A percentile compares a stretch with the other conserved stretches of the same genome.
phyloP scores from a whole-genome alignment of 1,140 invertebrate genomes.

The Orius insidiosus region DNA sequence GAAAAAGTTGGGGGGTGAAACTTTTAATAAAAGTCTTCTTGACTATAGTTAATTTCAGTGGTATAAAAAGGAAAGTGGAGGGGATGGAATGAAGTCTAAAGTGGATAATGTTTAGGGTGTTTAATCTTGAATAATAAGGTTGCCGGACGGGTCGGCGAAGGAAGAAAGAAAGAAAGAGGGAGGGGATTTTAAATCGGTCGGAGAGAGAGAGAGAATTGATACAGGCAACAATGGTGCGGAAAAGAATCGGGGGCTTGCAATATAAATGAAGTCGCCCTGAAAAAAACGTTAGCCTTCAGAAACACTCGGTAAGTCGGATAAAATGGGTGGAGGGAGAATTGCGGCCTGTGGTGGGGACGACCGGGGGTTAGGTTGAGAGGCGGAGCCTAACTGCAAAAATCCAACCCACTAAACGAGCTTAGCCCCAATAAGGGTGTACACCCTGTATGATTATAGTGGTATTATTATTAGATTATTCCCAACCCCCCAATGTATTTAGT shows the following conservation, averaged over 20 bases:
- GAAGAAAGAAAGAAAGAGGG: background rate
- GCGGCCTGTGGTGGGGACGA: background rate
- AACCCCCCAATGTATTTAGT: constrained; percentile 14
- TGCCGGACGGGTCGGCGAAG: background rate
- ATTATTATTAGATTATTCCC: constrained; percentile 18
- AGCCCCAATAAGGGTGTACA: constrained; percentile 16
- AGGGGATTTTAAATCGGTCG: background rate
- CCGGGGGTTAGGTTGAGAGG: background rate
- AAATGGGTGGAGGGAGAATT: background rate
- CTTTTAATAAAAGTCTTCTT: background rate
- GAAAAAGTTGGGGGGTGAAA: background rate
- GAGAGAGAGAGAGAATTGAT: constrained; percentile 10
- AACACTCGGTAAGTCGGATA: constrained; percentile 7
- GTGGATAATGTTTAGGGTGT: background rate
- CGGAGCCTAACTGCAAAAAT: constrained; percentile 15
- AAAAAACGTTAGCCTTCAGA: constrained; percentile 15
- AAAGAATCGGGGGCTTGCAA: constrained; percentile 11
- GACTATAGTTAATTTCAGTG: background rate
- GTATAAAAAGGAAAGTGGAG: constrained; percentile 2
- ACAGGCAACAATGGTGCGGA: constrained; percentile 11
- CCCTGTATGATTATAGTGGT: constrained; percentile 17
- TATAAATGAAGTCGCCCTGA: constrained; percentile 14
- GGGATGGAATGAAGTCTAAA: background rate
- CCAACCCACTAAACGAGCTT: constrained; percentile 15
- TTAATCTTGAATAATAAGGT: background rate